phyloP scores from a whole-genome alignment of 2,113 vertebrate genomes.

The Bos indicus region DNA sequence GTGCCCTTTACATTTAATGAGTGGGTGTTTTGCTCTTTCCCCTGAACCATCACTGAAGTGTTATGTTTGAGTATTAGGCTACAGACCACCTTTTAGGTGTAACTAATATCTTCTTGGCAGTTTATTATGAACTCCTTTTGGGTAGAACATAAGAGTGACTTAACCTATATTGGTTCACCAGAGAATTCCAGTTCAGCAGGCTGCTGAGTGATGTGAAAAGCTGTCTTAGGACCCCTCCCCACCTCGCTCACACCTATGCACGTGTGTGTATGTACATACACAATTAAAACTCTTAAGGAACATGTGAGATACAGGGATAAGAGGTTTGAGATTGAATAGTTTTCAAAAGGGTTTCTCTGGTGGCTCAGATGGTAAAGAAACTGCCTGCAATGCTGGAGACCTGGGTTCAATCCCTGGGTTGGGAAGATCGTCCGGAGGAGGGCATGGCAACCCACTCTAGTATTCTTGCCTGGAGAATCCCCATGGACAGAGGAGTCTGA shows the following conservation, averaged over 20 bases:
- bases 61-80: not conserved
- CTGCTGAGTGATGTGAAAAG: not conserved
- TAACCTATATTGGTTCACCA: not conserved
- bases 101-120: not conserved
- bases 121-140: not conserved
- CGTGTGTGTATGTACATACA: not conserved
- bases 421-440: not conserved
- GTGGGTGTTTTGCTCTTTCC: not conserved
- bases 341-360: not conserved
- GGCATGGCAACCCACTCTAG: not conserved
- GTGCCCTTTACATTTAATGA: not conserved
- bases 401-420: not conserved
- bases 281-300: not conserved
- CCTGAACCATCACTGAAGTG: not conserved
- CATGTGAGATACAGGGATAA: not conserved
- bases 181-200: not conserved
- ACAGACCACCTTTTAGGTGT: not conserved
- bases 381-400: not conserved
- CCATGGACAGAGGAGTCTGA: not conserved
- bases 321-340: not conserved
- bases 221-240: not conserved
- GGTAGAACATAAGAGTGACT: not conserved
- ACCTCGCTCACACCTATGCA: not conserved
- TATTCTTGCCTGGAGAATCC: not conserved
- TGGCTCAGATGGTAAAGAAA: not conserved